A percentile compares a stretch with the other conserved stretches of the same genome.
Evolutionary conservation across 1,140 invertebrate species (phyloP).

Genomic region (Euschistus heros): DNA sequence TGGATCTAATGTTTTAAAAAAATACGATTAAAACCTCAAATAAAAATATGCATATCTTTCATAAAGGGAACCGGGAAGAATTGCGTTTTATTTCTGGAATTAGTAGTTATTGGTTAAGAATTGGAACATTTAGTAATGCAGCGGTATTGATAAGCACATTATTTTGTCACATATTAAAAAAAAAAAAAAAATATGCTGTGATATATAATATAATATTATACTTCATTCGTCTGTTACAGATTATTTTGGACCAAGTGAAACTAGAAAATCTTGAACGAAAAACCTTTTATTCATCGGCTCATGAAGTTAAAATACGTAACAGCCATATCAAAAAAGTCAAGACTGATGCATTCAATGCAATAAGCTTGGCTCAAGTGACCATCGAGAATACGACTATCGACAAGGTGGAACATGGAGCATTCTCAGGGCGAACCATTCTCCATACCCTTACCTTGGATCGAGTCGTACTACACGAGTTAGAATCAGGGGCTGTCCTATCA

Average conservation of each 20-base stretch:
- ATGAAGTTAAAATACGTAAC: conserved; percentile 46
- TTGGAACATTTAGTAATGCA: too few relatives aligned
- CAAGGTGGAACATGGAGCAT: conserved; percentile 48
- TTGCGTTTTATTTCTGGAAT: too few relatives aligned
- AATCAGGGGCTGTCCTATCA: conserved; percentile 48
- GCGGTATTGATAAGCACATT: too few relatives aligned
- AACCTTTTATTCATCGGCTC: conserved; percentile 51
- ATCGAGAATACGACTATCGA: conserved; percentile 49
- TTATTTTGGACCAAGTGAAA: conserved; percentile 49
- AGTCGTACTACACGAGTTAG: conserved; percentile 44
- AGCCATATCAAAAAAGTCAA: conserved; percentile 44
- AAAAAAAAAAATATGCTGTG: too few relatives aligned
- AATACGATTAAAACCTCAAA: too few relatives aligned
- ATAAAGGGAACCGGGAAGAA: too few relatives aligned
- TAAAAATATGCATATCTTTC: too few relatives aligned
- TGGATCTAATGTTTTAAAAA: too few relatives aligned
- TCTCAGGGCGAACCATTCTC: conserved; percentile 50
- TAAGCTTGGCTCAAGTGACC: conserved; percentile 47
- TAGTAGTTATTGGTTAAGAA: too few relatives aligned
- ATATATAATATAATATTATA: too few relatives aligned
- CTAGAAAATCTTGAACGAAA: conserved; percentile 45
- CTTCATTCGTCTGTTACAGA: conserved; percentile 45
- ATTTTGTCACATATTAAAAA: too few relatives aligned
- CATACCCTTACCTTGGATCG: conserved; percentile 47
- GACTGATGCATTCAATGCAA: conserved; percentile 51